Evolutionary conservation across 2,113 vertebrate genomes (phyloP), one percentile per base, ranked within the genome.

Genomic region (Urocynchramus pylzowi): DNA sequence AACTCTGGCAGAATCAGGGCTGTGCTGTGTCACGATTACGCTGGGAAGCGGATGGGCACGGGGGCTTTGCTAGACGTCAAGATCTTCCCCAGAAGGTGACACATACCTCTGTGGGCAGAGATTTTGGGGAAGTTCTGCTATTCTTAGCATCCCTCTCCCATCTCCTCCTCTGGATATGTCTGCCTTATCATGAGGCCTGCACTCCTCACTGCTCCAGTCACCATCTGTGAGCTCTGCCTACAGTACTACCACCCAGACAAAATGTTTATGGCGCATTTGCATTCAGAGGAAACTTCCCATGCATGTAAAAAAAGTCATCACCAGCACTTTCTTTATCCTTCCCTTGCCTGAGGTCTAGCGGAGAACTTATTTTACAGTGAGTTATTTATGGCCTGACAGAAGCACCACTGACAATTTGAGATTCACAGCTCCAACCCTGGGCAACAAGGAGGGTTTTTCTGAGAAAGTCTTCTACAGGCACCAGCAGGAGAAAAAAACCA

Each of bases 121-220:
- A 88, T 90, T 95, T 80, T 92, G 79, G 90, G 85, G 88, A 96
- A 97, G 85, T 82, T 57, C 0, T 6, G 54, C 70, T 96, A 91
- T 93, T 97, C 54, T 95, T 93, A 95, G 92, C 10, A 0, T 49
- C 28, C 50, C 49, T 92, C 59, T 92, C 56, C 64, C 87, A 70
- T 75, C 87, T 86, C 88, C 85, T 91, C 74, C 63, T 64, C 71
- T 83, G 78, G 90, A 39, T 89, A 33, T 2, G 13, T 63, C 52
- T 68, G 84, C 37, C 78, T 93, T n/a, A 4, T 69, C 79, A 74
- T 4, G 14, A 90, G 31, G 71, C 57, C 79, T 2, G 12, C 54
- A 19, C 53, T 80, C 71, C 53, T 86, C 85, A 24, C 41, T 0
- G 20, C 61, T 75, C 44, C 90, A 79, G 70, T 80, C 87, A 88